Evolutionary conservation across 2,113 vertebrate species (phyloP).

Genomic region (Mormyrus iriodes): DNA sequence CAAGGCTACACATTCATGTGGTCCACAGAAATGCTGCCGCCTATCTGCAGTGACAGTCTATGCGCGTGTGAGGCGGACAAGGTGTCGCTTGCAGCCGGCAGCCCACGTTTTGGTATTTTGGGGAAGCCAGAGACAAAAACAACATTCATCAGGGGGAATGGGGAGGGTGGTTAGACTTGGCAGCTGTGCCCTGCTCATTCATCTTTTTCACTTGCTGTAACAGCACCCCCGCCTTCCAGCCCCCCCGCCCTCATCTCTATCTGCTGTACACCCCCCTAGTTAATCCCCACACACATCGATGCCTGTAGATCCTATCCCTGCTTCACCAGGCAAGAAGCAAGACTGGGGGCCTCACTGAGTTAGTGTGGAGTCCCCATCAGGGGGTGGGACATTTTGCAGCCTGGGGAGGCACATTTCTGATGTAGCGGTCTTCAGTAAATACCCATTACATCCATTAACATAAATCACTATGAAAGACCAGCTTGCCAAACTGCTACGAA

Average conservation of each 20-base stretch:
- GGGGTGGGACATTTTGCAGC: neutral
- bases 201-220: constrained; percentile 19
- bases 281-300: neutral
- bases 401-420: neutral
- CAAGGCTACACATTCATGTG: neutral
- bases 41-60: neutral
- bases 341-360: neutral
- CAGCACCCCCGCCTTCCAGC: neutral
- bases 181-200: constrained; percentile 1
- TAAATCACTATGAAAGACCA: too few relatives aligned
- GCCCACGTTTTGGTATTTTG: too few relatives aligned
- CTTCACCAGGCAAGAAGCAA: neutral
- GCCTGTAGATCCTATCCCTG: neutral
- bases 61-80: neutral
- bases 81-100: neutral
- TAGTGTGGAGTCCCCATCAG: neutral
- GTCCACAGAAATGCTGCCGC: neutral
- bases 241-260: neutral
- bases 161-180: neutral
- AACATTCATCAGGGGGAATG: neutral
- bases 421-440: neutral
- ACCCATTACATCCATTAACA: neutral
- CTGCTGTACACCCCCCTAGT: neutral
- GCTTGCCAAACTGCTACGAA: neutral
- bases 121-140: constrained; percentile 9